Evolutionary conservation across 2,888 invertebrate species (phyloP).

Genomic region (Trachelus iudaicus): DNA sequence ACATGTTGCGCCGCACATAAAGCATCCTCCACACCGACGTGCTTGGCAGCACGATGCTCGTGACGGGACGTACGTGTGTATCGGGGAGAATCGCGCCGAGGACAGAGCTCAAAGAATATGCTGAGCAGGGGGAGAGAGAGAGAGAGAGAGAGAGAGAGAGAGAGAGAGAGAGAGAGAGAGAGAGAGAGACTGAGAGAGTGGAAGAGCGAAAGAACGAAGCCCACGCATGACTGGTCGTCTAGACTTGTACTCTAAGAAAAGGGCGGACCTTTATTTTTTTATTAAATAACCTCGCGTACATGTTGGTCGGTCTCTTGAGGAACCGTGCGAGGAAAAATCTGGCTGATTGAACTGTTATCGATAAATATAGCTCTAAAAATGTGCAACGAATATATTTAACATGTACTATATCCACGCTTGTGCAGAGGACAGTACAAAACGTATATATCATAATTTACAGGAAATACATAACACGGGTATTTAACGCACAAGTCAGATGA

Average conservation of each 20-base stretch:
- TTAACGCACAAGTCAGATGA: background rate
- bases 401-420: no score
- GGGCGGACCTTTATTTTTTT: background rate
- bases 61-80: background rate
- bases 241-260: background rate
- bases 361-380: background rate
- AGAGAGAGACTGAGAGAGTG: no score
- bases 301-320: background rate
- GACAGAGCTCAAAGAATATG: background rate
- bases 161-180: no score
- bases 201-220: background rate
- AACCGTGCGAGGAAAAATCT: background rate
- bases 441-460: no score
- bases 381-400: no score
- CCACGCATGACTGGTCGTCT: background rate
- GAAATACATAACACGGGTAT: background rate
- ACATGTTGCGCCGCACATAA: slow-evolving; percentile 10
- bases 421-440: no score
- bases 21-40: slow-evolving; percentile 5
- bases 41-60: background rate
- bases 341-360: background rate
- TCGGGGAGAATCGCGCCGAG: background rate
- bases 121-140: background rate
- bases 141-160: no score
- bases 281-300: background rate